These are phyloP conservation scores for Branchinecta lindahli DNA, from an alignment of 1,140 invertebrate species.

Conservation along the genomic window DNA sequence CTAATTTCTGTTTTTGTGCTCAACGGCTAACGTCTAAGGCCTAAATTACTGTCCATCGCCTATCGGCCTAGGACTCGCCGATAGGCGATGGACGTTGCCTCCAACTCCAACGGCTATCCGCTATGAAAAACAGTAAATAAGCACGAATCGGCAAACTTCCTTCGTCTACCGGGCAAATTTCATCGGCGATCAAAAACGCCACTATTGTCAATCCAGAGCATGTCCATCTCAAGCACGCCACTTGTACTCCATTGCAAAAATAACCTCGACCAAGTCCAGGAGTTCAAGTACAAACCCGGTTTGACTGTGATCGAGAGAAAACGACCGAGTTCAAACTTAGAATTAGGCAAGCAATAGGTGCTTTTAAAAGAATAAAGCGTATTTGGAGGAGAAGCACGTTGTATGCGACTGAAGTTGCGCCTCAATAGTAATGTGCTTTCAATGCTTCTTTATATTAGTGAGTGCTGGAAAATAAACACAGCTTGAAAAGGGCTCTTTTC, in stretches of 20 bases:
- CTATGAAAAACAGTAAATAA: too few relatives aligned
- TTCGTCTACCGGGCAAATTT: too few relatives aligned
- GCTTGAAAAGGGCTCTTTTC: slow-evolving; percentile 1
- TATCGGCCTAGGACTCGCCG: too few relatives aligned
- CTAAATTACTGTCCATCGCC: too few relatives aligned
- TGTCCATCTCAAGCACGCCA: not conserved
- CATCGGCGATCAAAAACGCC: too few relatives aligned
- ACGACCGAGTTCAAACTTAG: not conserved
- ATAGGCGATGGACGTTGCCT: too few relatives aligned
- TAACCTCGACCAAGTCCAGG: not conserved
- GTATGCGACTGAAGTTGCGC: not conserved
- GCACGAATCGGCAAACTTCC: too few relatives aligned
- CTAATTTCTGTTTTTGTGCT: too few relatives aligned
- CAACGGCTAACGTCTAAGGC: too few relatives aligned
- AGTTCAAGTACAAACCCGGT: not conserved
- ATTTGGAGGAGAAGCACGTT: not conserved
- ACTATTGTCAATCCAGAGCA: too few relatives aligned
- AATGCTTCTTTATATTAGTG: not conserved
- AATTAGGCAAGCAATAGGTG: not conserved
- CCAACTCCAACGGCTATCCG: too few relatives aligned
- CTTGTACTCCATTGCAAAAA: not conserved
- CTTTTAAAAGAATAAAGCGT: not conserved
- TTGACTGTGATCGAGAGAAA: not conserved
- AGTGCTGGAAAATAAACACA: slow-evolving; percentile 1
- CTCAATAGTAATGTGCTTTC: not conserved